phyloP scores from a whole-genome alignment of 92 coral and sea anemone species.

The Muricea muricata region DNA sequence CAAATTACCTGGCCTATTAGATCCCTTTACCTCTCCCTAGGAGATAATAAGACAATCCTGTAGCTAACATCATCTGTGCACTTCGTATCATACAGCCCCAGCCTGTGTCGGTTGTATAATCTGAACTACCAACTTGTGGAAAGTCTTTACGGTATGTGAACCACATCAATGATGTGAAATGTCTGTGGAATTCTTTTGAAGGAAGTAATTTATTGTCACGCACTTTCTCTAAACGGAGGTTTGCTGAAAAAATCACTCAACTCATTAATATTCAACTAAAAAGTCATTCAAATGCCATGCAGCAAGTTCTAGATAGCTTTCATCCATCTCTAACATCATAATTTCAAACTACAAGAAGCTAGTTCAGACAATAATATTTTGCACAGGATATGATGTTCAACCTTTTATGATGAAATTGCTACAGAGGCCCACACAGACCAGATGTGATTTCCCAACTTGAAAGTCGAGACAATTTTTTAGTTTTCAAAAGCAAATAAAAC shows the following conservation, averaged over 20 bases:
- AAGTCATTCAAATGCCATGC: too few relatives aligned
- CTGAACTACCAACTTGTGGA: conserved; percentile 85
- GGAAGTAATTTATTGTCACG: conserved; percentile 75
- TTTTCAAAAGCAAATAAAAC: too few relatives aligned
- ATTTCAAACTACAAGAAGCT: too few relatives aligned
- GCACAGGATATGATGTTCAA: too few relatives aligned
- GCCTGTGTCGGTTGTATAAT: conserved; percentile 93
- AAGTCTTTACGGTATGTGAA: conserved; percentile 92
- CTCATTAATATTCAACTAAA: not conserved
- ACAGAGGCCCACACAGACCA: too few relatives aligned
- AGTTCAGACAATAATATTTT: too few relatives aligned
- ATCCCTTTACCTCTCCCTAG: conserved; percentile 82
- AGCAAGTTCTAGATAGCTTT: too few relatives aligned
- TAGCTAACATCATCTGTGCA: conserved; percentile 98
- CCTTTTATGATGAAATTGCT: too few relatives aligned
- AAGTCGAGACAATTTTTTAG: too few relatives aligned
- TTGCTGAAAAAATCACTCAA: conserved; percentile 54
- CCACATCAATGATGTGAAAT: conserved; percentile 91
- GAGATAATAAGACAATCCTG: conserved; percentile 88
- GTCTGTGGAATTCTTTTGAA: conserved; percentile 86
- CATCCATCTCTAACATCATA: too few relatives aligned
- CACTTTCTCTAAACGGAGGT: conserved; percentile 53
- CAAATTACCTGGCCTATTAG: too few relatives aligned
- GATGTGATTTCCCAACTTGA: too few relatives aligned
- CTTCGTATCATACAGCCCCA: conserved; percentile 99